Evolutionary conservation across 92 coral and sea anemone genomes (phyloP).

Genomic region (Diadumene lineata): DNA sequence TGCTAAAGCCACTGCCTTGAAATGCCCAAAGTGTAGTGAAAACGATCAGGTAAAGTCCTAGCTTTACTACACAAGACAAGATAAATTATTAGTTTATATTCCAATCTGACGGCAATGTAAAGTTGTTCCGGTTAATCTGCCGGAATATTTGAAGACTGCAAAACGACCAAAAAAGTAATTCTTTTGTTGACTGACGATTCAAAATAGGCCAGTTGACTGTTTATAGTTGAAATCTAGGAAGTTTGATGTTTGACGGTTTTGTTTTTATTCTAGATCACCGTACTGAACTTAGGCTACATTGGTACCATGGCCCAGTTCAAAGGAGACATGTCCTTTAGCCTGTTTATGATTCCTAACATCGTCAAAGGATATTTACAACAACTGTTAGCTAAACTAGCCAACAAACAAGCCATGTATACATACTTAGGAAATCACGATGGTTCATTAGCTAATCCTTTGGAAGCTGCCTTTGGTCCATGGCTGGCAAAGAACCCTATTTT

Average conservation of each 20-base stretch:
- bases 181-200: too few relatives aligned
- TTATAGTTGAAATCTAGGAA: too few relatives aligned
- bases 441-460: neutral
- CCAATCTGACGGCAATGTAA: too few relatives aligned
- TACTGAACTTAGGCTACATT: slow-evolving; percentile 74
- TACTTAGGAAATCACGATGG: slow-evolving; percentile 48
- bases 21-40: slow-evolving; percentile 65
- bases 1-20: slow-evolving; percentile 44
- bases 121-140: too few relatives aligned
- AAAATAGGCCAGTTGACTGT: too few relatives aligned
- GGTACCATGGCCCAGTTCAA: slow-evolving; percentile 55
- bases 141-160: too few relatives aligned
- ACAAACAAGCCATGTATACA: slow-evolving; percentile 22
- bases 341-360: slow-evolving; percentile 48
- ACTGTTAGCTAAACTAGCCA: slow-evolving; percentile 14
- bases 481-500: slow-evolving; percentile 17
- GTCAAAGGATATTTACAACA: slow-evolving; percentile 24
- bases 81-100: too few relatives aligned
- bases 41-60: slow-evolving; percentile 52
- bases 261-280: slow-evolving; percentile 49
- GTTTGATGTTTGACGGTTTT: neutral
- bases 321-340: slow-evolving; percentile 52
- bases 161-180: too few relatives aligned
- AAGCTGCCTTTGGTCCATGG: slow-evolving; percentile 82
- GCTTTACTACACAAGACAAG: neutral